Conservation (phyloP, 2,113 vertebrate species). For the Tychaedon coryphoeus region DNA sequence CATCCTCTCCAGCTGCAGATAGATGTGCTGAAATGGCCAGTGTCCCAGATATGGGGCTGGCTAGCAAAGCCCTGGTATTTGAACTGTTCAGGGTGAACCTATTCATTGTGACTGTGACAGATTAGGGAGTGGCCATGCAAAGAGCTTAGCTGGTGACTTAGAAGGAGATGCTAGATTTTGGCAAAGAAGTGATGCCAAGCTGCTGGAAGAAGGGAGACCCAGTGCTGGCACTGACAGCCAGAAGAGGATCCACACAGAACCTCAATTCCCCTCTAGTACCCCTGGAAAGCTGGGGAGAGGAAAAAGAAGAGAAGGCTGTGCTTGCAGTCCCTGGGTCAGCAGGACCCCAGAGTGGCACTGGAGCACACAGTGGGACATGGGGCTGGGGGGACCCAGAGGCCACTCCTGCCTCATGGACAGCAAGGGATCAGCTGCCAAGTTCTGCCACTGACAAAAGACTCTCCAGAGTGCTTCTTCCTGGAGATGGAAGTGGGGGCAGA, state of each 20-base stretch:
- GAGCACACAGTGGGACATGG: slow-evolving; percentile 46
- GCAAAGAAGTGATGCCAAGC: not conserved
- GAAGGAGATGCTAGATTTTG: not conserved
- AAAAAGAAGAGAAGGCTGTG: not conserved
- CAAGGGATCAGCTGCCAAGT: slow-evolving; percentile 50
- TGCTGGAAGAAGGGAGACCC: not conserved
- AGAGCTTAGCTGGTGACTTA: not conserved
- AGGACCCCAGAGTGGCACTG: slow-evolving; percentile 41
- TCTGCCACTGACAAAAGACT: slow-evolving; percentile 49
- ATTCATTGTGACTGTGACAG: not conserved
- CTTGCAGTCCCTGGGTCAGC: slow-evolving; percentile 60
- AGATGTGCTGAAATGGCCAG: not conserved
- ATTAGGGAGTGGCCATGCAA: not conserved
- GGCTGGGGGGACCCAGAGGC: slow-evolving; percentile 38
- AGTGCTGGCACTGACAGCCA: not conserved
- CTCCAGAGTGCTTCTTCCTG: slow-evolving; percentile 57
- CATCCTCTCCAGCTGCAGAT: not conserved
- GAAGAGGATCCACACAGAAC: not conserved
- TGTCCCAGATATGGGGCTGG: not conserved
- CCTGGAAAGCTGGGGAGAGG: not conserved
- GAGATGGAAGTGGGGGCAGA: slow-evolving; percentile 5
- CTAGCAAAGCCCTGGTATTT: not conserved
- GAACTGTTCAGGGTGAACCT: not conserved
- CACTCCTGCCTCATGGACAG: slow-evolving; percentile 29
- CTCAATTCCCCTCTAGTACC: not conserved